A percentile compares a stretch with the other conserved stretches of the same genome.
Evolutionary conservation across 2,113 vertebrate species (phyloP).

Genomic region (Serinus canaria): DNA sequence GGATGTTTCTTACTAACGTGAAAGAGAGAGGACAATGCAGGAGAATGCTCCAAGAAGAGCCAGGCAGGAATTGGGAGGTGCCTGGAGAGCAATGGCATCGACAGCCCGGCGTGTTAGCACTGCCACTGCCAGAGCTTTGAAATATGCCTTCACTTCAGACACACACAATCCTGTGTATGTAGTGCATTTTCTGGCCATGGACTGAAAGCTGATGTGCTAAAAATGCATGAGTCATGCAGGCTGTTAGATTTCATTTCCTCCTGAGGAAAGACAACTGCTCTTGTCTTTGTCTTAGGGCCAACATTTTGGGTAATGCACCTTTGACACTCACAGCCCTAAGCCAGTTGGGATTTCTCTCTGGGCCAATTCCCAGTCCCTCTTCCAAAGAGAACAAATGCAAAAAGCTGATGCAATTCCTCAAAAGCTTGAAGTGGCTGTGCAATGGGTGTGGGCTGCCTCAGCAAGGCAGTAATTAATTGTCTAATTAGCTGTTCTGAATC

Average conservation of each 20-base stretch:
- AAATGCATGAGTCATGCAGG: conserved; percentile 40
- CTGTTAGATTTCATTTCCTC: conserved; percentile 50
- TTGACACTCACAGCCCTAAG: neutral
- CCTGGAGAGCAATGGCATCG: neutral
- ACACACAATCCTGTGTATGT: neutral
- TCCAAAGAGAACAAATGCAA: neutral
- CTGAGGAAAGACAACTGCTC: neutral
- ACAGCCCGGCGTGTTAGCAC: neutral
- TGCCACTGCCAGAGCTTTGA: conserved; percentile 19
- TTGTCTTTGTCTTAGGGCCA: neutral
- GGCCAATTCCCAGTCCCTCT: neutral
- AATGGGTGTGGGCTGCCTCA: neutral
- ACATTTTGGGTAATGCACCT: conserved; percentile 24
- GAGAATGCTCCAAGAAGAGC: neutral
- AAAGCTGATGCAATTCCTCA: neutral
- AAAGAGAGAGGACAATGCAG: neutral
- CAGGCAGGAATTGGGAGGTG: neutral
- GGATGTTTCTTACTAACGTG: neutral
- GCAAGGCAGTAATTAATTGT: neutral
- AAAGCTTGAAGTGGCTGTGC: neutral
- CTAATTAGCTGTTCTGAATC: neutral
- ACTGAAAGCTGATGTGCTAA: conserved; percentile 17
- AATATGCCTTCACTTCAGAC: conserved; percentile 10
- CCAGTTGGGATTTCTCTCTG: neutral
- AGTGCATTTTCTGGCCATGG: conserved; percentile 1